Conservation (phyloP, 2,113 vertebrate species). For the Pituophis catenifer region DNA sequence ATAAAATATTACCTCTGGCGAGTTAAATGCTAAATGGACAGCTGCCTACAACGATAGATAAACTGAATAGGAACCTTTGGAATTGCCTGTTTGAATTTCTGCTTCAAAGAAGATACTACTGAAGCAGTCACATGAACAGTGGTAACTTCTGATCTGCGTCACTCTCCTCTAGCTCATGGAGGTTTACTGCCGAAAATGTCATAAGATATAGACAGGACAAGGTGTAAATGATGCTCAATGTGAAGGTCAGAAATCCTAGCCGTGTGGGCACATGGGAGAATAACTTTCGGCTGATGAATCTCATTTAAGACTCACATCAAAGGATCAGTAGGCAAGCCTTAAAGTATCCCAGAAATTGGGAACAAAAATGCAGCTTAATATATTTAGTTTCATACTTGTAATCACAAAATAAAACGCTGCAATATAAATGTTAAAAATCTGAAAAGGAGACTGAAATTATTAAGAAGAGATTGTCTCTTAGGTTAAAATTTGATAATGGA, state of each 20-base stretch:
- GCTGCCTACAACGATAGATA: neutral
- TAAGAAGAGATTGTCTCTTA: neutral
- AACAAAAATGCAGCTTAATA: neutral
- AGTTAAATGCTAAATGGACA: neutral
- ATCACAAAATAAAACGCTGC: neutral
- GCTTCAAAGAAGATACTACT: neutral
- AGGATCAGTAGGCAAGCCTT: neutral
- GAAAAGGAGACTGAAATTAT: neutral
- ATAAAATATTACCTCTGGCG: neutral
- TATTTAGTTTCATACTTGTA: neutral
- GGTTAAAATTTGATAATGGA: no score
- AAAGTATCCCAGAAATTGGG: neutral
- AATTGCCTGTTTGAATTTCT: neutral
- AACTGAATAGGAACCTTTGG: neutral
- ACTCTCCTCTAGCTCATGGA: neutral
- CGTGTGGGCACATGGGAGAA: neutral
- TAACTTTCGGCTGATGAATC: neutral
- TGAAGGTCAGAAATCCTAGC: slow-evolving; percentile 30
- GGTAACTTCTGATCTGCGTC: slow-evolving; percentile 6
- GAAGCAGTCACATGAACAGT: neutral
- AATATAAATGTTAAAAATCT: neutral
- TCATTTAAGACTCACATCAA: neutral
- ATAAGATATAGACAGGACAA: neutral
- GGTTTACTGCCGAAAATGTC: slow-evolving; percentile 9
- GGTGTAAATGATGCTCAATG: slow-evolving; percentile 7